phyloP scores from a whole-genome alignment of 2,797 vertebrate species.

The Choloepus didactylus region DNA sequence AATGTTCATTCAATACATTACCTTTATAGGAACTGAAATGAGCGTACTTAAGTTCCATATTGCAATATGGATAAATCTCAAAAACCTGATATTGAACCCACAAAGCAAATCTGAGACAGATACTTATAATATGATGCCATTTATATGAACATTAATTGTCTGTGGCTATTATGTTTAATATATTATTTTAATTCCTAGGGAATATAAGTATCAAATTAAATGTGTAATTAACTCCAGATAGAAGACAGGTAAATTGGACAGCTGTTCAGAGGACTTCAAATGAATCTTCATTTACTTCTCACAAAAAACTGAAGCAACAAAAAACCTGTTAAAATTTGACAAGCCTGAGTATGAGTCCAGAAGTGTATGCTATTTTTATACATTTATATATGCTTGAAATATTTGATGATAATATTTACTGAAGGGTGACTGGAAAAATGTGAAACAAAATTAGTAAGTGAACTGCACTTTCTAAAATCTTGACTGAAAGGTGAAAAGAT shows the following conservation, averaged over 20 bases:
- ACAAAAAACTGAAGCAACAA: background rate
- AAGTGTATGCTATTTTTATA: background rate
- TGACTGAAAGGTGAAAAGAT: slow-evolving; percentile 22
- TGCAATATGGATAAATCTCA: background rate
- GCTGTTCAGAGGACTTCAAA: background rate
- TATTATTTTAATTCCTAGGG: background rate
- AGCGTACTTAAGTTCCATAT: background rate
- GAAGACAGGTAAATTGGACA: background rate
- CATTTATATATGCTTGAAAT: background rate
- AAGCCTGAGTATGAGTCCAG: background rate
- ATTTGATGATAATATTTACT: slow-evolving; percentile 5
- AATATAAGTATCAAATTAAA: background rate
- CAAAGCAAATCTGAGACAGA: background rate
- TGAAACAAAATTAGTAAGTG: background rate
- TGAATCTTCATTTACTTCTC: background rate
- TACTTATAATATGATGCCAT: background rate
- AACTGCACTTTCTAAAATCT: background rate
- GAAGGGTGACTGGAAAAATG: background rate
- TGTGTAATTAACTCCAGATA: background rate
- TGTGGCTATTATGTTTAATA: background rate
- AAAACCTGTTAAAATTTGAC: slow-evolving; percentile 16
- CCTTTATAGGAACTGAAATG: background rate
- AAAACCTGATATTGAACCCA: background rate
- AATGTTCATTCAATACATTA: background rate
- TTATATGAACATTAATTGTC: background rate